A percentile compares a stretch with the other conserved stretches of the same genome.
Evolutionary conservation across 2,797 vertebrate genomes (phyloP).

Genomic region (Macropodus opercularis): DNA sequence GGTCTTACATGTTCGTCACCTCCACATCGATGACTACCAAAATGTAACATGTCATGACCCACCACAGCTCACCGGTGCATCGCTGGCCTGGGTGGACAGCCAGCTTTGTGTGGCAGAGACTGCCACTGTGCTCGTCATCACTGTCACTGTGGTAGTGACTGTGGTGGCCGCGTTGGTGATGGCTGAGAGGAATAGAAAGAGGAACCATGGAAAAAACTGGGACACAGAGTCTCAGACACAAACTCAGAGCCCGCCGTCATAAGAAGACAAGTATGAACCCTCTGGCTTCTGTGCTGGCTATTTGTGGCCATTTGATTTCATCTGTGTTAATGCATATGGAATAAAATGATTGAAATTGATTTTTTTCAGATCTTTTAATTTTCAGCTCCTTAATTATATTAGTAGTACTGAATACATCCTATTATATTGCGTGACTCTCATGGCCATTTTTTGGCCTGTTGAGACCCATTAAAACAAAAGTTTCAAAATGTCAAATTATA

Average conservation of each 20-base stretch:
- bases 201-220: slow-evolving; percentile 74
- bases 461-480: no score
- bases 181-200: slow-evolving; percentile 80
- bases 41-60: slow-evolving; percentile 78
- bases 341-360: no score
- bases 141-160: slow-evolving; percentile 75
- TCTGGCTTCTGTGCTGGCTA: no score
- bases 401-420: no score
- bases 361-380: no score
- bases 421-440: no score
- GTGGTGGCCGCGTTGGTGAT: slow-evolving; percentile 80
- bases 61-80: slow-evolving; percentile 67
- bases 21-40: slow-evolving; percentile 79
- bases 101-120: slow-evolving; percentile 82
- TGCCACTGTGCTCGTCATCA: slow-evolving; percentile 79
- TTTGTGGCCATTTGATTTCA: no score
- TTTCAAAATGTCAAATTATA: no score
- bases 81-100: slow-evolving; percentile 78
- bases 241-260: slow-evolving; percentile 50
- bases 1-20: slow-evolving; percentile 78
- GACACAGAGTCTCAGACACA: slow-evolving; percentile 69
- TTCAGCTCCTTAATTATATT: no score
- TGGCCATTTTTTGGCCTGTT: no score
- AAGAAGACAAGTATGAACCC: slow-evolving; percentile 3
- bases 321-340: no score